Conservation (phyloP, 1,140 invertebrate genomes). For the Procambarus clarkii region DNA sequence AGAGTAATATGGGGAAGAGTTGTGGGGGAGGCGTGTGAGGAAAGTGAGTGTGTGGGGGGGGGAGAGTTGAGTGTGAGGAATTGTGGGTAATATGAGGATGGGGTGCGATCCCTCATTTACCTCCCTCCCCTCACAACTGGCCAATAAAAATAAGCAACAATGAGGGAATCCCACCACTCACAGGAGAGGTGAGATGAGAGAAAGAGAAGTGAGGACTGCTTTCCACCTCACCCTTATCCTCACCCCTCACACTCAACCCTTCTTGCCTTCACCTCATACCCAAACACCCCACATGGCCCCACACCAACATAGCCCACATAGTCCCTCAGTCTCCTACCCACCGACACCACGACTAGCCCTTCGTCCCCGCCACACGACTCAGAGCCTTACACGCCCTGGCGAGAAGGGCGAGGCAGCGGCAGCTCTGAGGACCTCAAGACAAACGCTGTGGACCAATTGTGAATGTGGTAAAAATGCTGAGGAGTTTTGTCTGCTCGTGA, state of each 20-base stretch:
- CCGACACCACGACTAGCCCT: not conserved
- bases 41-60: not conserved
- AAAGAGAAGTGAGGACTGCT: too few relatives aligned
- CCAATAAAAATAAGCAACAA: too few relatives aligned
- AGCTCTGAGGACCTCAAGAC: slow-evolving; percentile 50
- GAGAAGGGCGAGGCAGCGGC: slow-evolving; percentile 20
- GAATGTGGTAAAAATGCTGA: slow-evolving; percentile 63
- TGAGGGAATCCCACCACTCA: too few relatives aligned
- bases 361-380: not conserved
- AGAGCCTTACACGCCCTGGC: slow-evolving; percentile 37
- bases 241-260: too few relatives aligned
- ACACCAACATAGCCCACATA: not conserved
- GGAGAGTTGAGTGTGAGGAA: not conserved
- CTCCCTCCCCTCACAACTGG: too few relatives aligned
- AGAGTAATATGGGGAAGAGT: too few relatives aligned
- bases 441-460: slow-evolving; percentile 64
- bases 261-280: too few relatives aligned
- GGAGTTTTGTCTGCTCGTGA: slow-evolving; percentile 63
- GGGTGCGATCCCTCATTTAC: slow-evolving; percentile 10
- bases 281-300: not conserved
- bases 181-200: too few relatives aligned
- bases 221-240: too few relatives aligned
- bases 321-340: too few relatives aligned
- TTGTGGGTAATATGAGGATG: too few relatives aligned
- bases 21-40: too few relatives aligned